A percentile compares a stretch with the other conserved stretches of the same genome.
Evolutionary conservation across 2,113 vertebrate genomes (phyloP).

Genomic region (Theristicus caerulescens): DNA sequence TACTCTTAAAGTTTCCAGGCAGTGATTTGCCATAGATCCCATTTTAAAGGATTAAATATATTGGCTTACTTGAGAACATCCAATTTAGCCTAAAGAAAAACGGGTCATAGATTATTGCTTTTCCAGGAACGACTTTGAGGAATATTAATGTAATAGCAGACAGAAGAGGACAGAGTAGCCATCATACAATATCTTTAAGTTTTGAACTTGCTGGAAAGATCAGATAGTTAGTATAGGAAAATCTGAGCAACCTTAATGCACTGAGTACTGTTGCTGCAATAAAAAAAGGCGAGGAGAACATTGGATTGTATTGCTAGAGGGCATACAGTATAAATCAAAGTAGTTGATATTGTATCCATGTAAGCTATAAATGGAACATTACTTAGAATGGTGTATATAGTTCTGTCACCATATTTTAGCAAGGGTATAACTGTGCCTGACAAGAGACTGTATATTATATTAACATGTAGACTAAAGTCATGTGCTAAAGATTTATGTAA

Average conservation of each 20-base stretch:
- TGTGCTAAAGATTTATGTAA: not conserved
- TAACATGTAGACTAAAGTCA: not conserved
- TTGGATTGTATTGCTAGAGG: constrained; percentile 42
- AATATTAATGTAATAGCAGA: not conserved
- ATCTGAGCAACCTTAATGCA: not conserved
- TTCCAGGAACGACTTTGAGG: constrained; percentile 8
- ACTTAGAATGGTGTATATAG: not conserved
- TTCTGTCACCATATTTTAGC: constrained; percentile 9
- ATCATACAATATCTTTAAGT: not conserved
- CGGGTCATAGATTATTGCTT: not conserved
- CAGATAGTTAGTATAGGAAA: not conserved
- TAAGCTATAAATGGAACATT: constrained; percentile 56
- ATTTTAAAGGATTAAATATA: constrained; percentile 12
- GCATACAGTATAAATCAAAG: constrained; percentile 51
- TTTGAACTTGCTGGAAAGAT: not conserved
- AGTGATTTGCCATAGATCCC: not conserved
- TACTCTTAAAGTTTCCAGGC: not conserved
- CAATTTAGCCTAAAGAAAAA: constrained; percentile 9
- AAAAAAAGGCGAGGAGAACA: constrained; percentile 3
- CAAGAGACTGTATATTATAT: not conserved
- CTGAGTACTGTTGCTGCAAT: not conserved
- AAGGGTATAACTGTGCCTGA: not conserved
- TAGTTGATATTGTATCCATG: constrained; percentile 33
- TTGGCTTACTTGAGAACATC: not conserved
- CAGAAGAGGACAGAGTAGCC: not conserved